Percentiles rank a stretch among this genome's conserved stretches.
Evolutionary conservation across 2,888 invertebrate species (phyloP).

Genomic region (Phytoseiulus persimilis): DNA sequence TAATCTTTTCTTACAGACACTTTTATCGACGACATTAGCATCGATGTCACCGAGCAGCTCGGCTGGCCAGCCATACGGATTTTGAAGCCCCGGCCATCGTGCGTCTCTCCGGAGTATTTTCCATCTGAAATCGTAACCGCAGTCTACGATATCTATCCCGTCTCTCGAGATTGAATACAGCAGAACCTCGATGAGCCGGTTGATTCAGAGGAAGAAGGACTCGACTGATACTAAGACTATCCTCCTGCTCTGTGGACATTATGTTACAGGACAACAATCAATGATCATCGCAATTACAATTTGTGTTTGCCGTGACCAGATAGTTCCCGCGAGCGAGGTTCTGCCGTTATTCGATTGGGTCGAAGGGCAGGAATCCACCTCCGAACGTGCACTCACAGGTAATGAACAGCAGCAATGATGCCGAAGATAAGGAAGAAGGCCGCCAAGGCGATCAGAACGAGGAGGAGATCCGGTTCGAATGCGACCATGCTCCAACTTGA

Average conservation of each 20-base stretch:
- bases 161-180: too few species aligned
- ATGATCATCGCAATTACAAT: too few species aligned
- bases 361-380: too few species aligned
- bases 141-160: too few species aligned
- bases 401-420: conserved; percentile 27
- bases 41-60: conserved; percentile 22
- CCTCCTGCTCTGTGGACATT: too few species aligned
- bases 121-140: conserved; percentile 36
- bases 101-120: conserved; percentile 30
- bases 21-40: conserved; percentile 16
- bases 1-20: conserved; percentile 17
- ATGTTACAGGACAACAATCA: too few species aligned
- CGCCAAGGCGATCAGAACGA: background rate
- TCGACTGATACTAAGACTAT: too few species aligned
- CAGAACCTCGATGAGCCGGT: too few species aligned
- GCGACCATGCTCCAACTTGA: conserved; percentile 8
- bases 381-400: background rate
- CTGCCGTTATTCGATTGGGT: too few species aligned
- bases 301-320: too few species aligned
- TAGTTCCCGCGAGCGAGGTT: too few species aligned
- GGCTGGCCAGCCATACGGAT: conserved; percentile 32
- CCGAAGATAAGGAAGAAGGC: conserved; percentile 13
- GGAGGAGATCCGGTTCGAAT: conserved; percentile 17
- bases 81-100: conserved; percentile 19
- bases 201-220: too few species aligned